Evolutionary conservation across 2,888 invertebrate genomes (phyloP).

Genomic region (Abrostola tripartita): DNA sequence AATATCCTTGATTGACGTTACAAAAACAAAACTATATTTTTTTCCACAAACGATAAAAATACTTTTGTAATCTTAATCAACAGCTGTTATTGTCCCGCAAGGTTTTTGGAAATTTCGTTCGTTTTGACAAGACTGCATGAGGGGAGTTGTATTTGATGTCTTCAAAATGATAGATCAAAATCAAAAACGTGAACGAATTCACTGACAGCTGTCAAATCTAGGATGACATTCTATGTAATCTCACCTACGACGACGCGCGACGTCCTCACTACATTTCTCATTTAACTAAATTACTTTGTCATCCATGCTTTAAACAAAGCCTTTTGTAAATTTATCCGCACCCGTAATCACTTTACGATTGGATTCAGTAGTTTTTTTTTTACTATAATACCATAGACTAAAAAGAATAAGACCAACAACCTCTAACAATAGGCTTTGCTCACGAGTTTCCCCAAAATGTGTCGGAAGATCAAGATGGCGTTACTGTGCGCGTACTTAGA

Average conservation of each 20-base stretch:
- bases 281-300: too few species aligned
- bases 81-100: constrained; percentile 53
- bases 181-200: constrained; percentile 23
- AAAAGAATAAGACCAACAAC: too few species aligned
- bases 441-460: too few species aligned
- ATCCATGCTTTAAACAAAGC: too few species aligned
- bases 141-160: constrained; percentile 23
- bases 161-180: constrained; percentile 35
- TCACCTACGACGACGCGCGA: too few species aligned
- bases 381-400: too few species aligned
- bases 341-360: too few species aligned
- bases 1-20: constrained; percentile 42
- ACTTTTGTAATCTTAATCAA: constrained; percentile 53
- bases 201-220: neutral
- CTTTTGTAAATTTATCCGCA: too few species aligned
- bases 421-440: too few species aligned
- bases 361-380: too few species aligned
- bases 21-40: constrained; percentile 59
- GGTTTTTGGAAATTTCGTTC: constrained; percentile 54
- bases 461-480: too few species aligned
- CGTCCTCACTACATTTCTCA: neutral
- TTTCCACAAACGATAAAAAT: constrained; percentile 55
- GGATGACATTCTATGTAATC: constrained; percentile 1
- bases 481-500: too few species aligned
- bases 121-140: constrained; percentile 51